Conservation (phyloP, 1,140 invertebrate species). For the Calosoma granatense region DNA sequence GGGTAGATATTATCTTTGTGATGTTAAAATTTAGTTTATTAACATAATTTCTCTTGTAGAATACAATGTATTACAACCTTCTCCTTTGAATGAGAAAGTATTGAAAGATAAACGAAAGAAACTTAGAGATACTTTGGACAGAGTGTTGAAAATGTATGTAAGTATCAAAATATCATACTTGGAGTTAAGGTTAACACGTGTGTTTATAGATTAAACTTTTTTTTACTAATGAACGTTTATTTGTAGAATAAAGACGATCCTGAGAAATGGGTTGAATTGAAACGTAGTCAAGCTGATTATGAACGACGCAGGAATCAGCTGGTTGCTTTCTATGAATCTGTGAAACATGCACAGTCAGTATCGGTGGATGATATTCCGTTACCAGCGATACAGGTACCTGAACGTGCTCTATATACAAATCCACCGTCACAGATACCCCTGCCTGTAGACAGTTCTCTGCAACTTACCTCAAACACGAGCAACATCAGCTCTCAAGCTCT, state of each 20-base stretch:
- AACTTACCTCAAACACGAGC: slow-evolving; percentile 37
- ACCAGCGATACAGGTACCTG: slow-evolving; percentile 44
- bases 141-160: slow-evolving; percentile 93
- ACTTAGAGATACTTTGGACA: slow-evolving; percentile 86
- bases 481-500: slow-evolving; percentile 19
- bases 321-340: slow-evolving; percentile 89
- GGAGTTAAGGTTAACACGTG: slow-evolving; percentile 17
- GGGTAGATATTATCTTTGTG: slow-evolving; percentile 48
- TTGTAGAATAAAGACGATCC: slow-evolving; percentile 90
- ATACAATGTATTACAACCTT: slow-evolving; percentile 88
- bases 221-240: slow-evolving; percentile 14
- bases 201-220: slow-evolving; percentile 11
- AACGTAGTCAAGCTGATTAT: slow-evolving; percentile 85
- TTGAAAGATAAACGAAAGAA: slow-evolving; percentile 95
- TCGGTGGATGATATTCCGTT: slow-evolving; percentile 95
- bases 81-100: slow-evolving; percentile 92
- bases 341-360: slow-evolving; percentile 88
- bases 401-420: slow-evolving; percentile 31
- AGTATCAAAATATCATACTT: slow-evolving; percentile 44
- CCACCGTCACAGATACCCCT: slow-evolving; percentile 67
- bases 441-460: slow-evolving; percentile 55
- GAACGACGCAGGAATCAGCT: slow-evolving; percentile 78
- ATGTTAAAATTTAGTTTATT: slow-evolving; percentile 1
- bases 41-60: slow-evolving; percentile 48
- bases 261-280: slow-evolving; percentile 85